Conservation (phyloP, 2,888 invertebrate genomes). For the Chymomyza fuscimana region DNA sequence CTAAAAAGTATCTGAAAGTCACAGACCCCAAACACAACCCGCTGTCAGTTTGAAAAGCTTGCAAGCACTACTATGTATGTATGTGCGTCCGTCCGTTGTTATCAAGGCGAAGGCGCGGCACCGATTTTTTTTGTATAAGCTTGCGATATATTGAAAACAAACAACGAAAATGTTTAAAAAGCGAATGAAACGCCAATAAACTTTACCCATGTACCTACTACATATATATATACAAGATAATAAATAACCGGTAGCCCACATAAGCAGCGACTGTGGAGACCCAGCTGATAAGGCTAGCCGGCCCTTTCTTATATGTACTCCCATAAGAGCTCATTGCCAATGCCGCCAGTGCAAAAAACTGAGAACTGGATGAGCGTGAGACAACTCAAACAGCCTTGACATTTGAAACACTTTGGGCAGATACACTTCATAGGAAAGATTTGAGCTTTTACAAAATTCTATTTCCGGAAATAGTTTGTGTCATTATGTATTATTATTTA, state of each 20-base stretch:
- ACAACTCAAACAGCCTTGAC: slow-evolving; percentile 45
- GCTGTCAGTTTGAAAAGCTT: not conserved
- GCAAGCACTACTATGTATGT: not conserved
- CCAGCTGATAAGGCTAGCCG: slow-evolving; percentile 63
- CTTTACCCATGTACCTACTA: not conserved
- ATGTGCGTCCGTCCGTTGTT: slow-evolving; percentile 18
- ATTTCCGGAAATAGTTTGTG: too few species aligned
- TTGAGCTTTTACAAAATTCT: not conserved
- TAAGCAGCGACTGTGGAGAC: slow-evolving; percentile 26
- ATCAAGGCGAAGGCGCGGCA: slow-evolving; percentile 63
- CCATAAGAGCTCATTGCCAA: too few species aligned
- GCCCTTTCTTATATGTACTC: slow-evolving; percentile 1
- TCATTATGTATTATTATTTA: too few species aligned
- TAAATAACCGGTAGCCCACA: not conserved
- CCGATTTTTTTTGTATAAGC: slow-evolving; percentile 32
- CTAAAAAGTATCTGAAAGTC: slow-evolving; percentile 65
- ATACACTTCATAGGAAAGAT: not conserved
- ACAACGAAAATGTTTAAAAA: slow-evolving; percentile 20
- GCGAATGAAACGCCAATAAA: slow-evolving; percentile 20
- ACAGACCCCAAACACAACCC: not conserved
- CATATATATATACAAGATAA: not conserved
- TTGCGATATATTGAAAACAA: slow-evolving; percentile 43
- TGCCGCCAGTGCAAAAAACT: not conserved
- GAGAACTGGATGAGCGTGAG: not conserved
- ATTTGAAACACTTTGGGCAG: slow-evolving; percentile 39